These are phyloP conservation scores for Zaprionus kolodkinae DNA, from an alignment of 1,140 invertebrate genomes.

Conservation along the genomic window DNA sequence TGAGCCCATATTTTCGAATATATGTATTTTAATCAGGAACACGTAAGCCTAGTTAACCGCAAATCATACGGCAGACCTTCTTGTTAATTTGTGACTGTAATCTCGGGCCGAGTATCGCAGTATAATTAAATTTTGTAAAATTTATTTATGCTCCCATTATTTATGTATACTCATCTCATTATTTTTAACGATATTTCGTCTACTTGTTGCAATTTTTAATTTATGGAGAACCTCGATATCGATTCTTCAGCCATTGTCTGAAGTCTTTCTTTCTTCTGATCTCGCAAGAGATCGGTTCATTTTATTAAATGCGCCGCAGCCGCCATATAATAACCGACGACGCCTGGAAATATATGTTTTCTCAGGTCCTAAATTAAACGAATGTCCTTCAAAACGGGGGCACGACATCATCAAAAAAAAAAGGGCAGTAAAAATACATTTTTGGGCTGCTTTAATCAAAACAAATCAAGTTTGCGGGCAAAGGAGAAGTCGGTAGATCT, in stretches of 20 bases:
- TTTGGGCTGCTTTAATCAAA: constrained; percentile 60
- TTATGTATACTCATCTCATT: constrained; percentile 1
- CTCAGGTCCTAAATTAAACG: constrained; percentile 66
- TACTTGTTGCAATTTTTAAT: constrained; percentile 12
- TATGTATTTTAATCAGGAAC: not conserved
- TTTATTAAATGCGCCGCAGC: constrained; percentile 17
- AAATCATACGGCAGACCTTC: not conserved
- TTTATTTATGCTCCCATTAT: constrained; percentile 5
- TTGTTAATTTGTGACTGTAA: not conserved
- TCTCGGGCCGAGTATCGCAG: not conserved
- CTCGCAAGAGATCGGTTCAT: not conserved
- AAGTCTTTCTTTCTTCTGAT: not conserved
- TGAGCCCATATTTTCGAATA: not conserved
- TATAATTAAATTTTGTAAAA: constrained; percentile 4
- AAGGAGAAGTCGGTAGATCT: not conserved
- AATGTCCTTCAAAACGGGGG: constrained; percentile 62
- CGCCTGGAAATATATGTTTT: constrained; percentile 61
- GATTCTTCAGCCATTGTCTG: not conserved
- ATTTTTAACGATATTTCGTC: constrained; percentile 7
- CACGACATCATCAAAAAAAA: constrained; percentile 46
- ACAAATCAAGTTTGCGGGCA: constrained; percentile 54
- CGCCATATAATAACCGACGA: constrained; percentile 49
- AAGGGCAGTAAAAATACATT: constrained; percentile 24
- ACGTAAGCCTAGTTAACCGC: too few relatives aligned
- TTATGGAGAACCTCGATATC: constrained; percentile 22